phyloP scores from a whole-genome alignment of 1,140 invertebrate species.

The Spodoptera litura region DNA sequence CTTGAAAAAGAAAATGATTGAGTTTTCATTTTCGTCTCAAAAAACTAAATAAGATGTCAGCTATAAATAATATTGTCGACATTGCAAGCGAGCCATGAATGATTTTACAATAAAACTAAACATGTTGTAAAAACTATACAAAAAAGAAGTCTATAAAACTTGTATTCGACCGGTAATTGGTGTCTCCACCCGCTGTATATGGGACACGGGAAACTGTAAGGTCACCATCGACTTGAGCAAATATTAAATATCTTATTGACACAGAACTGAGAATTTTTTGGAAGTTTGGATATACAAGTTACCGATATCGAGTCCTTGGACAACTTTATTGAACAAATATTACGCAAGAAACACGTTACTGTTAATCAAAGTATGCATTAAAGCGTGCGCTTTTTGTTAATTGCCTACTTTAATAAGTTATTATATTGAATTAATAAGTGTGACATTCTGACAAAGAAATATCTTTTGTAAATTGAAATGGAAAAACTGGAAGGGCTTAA shows the following conservation, averaged over 20 bases:
- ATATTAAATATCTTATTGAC: slow-evolving; percentile 49
- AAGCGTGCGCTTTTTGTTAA: slow-evolving; percentile 11
- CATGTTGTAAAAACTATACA: background rate
- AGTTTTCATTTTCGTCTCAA: no score
- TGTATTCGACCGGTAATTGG: slow-evolving; percentile 29
- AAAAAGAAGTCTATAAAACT: background rate
- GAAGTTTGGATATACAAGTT: slow-evolving; percentile 33
- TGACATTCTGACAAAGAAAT: background rate
- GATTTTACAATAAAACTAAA: background rate
- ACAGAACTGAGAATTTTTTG: slow-evolving; percentile 30
- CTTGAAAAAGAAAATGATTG: no score
- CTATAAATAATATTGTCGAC: no score
- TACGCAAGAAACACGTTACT: slow-evolving; percentile 23
- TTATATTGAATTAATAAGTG: slow-evolving; percentile 11
- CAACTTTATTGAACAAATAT: slow-evolving; percentile 24
- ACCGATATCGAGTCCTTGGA: slow-evolving; percentile 26
- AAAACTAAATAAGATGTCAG: no score
- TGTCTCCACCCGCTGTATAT: slow-evolving; percentile 48
- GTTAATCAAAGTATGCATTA: slow-evolving; percentile 11
- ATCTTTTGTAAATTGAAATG: no score
- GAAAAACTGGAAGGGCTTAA: no score
- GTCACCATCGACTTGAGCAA: slow-evolving; percentile 50
- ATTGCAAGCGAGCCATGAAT: background rate
- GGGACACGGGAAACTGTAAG: slow-evolving; percentile 63
- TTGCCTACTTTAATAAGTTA: background rate